Percentiles rank a stretch among this genome's conserved stretches.
These are phyloP conservation scores for Dreissena rostriformis DNA, from an alignment of 1,140 invertebrate genomes.

Conservation along the genomic window DNA sequence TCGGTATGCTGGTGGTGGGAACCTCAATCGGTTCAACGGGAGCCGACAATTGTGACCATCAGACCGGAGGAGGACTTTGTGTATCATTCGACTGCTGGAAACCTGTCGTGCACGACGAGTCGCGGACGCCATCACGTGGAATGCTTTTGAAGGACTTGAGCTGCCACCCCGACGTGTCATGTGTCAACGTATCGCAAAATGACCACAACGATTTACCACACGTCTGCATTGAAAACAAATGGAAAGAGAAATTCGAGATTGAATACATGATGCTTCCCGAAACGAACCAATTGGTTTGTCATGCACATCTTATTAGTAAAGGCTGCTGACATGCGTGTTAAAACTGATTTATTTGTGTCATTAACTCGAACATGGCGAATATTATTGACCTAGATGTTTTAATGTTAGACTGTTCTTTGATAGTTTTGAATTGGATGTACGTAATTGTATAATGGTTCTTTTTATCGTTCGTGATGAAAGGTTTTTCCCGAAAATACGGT, in stretches of 20 bases:
- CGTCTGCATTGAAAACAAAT: conserved; percentile 22
- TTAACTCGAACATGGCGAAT: no score
- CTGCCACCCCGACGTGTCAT: conserved; percentile 7
- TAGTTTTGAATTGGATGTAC: no score
- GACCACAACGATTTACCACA: neutral
- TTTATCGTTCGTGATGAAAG: no score
- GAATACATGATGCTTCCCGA: conserved; percentile 3
- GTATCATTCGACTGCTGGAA: conserved; percentile 29
- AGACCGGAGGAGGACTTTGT: neutral
- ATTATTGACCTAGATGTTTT: no score
- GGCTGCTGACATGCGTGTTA: no score
- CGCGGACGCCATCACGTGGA: neutral
- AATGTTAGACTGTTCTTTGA: no score
- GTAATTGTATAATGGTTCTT: no score
- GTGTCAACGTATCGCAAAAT: neutral
- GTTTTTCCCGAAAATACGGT: no score
- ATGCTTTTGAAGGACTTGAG: conserved; percentile 31
- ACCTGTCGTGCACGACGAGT: conserved; percentile 17
- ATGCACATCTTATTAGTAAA: conserved; percentile 4
- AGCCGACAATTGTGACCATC: neutral
- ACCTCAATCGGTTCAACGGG: neutral
- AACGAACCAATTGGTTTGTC: neutral
- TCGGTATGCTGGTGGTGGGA: neutral
- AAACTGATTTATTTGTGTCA: no score
- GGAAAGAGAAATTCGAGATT: conserved; percentile 34